Evolutionary conservation across 2,888 invertebrate species (phyloP).

Genomic region (Cheilosia pagana): DNA sequence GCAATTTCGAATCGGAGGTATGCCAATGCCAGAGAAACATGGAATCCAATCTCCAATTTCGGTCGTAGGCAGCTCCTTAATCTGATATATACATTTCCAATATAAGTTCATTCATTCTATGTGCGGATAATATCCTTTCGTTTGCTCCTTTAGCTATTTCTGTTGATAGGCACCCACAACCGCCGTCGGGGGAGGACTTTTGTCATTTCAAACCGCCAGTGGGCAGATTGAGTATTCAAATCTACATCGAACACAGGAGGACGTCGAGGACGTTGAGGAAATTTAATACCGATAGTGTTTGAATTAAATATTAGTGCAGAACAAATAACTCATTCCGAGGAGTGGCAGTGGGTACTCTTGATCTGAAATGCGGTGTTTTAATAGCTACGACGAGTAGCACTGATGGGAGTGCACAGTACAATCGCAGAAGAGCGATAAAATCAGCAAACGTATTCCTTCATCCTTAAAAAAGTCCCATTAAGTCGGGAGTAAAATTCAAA

Average conservation of each 20-base stretch:
- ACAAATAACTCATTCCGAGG: constrained; percentile 22
- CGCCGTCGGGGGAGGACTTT: background rate
- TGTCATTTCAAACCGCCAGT: constrained; percentile 3
- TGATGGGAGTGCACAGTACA: constrained; percentile 13
- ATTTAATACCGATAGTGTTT: constrained; percentile 21
- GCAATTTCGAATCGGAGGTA: constrained; percentile 6
- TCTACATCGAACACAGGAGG: background rate
- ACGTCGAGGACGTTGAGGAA: background rate
- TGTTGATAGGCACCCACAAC: background rate
- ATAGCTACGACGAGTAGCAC: constrained; percentile 14
- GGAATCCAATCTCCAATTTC: constrained; percentile 42
- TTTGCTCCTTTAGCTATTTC: constrained; percentile 24
- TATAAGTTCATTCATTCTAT: constrained; percentile 49
- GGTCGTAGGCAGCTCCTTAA: constrained; percentile 18
- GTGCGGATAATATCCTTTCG: constrained; percentile 50
- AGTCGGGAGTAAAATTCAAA: constrained; percentile 10
- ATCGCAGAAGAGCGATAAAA: constrained; percentile 35
- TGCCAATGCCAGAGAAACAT: constrained; percentile 6
- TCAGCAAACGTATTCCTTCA: constrained; percentile 30
- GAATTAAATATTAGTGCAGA: constrained; percentile 9
- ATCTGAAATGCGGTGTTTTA: constrained; percentile 29
- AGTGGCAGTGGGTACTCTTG: background rate
- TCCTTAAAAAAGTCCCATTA: constrained; percentile 25
- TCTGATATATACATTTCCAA: constrained; percentile 63
- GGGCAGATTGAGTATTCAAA: constrained; percentile 18